A percentile compares a stretch with the other conserved stretches of the same genome.
Evolutionary conservation across 2,797 vertebrate genomes (phyloP).

Genomic region (Sebastes diploproa): DNA sequence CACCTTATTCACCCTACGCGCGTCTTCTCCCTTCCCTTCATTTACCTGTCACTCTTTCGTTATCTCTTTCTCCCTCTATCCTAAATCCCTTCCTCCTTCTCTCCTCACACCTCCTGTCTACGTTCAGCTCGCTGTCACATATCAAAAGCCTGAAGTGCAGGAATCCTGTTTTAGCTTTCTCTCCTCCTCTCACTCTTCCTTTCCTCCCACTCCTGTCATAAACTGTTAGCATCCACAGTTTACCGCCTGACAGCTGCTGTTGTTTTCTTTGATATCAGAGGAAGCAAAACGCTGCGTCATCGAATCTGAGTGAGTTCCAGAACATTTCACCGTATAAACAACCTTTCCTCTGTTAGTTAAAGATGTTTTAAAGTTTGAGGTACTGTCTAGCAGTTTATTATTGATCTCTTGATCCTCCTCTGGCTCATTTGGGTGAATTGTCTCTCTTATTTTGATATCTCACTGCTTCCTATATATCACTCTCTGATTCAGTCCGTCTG

Average conservation of each 20-base stretch:
- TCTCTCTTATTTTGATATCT: conserved; percentile 20
- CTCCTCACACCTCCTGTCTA: conserved; percentile 8
- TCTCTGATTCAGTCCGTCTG: background rate
- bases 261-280: conserved; percentile 66
- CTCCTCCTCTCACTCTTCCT: conserved; percentile 46
- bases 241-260: conserved; percentile 59
- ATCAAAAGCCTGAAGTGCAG: conserved; percentile 62
- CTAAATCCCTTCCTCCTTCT: conserved; percentile 50
- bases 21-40: conserved; percentile 12
- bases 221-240: conserved; percentile 60
- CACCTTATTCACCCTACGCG: conserved; percentile 11
- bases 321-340: conserved; percentile 50
- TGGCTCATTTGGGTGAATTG: conserved; percentile 10
- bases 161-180: conserved; percentile 55
- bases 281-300: conserved; percentile 60
- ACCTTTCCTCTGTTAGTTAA: conserved; percentile 23
- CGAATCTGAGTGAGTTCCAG: conserved; percentile 29
- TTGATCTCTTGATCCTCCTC: conserved; percentile 9
- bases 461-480: background rate
- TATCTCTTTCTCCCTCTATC: conserved; percentile 35
- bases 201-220: conserved; percentile 68
- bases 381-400: conserved; percentile 3
- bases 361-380: conserved; percentile 37
- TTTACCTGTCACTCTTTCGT: conserved; percentile 41
- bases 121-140: conserved; percentile 48